A percentile compares a stretch with the other conserved stretches of the same genome.
These are phyloP conservation scores for Caenorhabditis panamensis DNA, from an alignment of 2,888 invertebrate genomes.

Conservation along the genomic window DNA sequence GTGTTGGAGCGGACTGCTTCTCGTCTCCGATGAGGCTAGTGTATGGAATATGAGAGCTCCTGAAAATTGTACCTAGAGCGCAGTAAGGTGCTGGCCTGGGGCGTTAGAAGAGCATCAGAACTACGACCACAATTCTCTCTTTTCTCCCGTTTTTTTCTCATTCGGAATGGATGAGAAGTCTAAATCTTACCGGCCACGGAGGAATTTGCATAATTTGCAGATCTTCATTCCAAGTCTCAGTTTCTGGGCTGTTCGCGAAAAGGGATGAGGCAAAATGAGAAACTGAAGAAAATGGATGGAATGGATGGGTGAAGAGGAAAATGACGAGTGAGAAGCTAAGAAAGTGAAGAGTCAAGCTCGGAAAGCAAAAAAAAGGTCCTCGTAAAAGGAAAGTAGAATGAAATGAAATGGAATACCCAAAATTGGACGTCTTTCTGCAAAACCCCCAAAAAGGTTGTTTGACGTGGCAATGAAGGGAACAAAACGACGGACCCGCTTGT, in stretches of 20 bases:
- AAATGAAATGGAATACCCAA: conserved; percentile 1
- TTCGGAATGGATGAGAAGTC: background rate
- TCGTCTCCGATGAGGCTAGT: conserved; percentile 11
- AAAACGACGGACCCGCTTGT: no score
- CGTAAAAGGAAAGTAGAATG: conserved; percentile 7
- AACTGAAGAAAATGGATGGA: background rate
- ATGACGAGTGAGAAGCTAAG: background rate
- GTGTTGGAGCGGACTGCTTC: background rate
- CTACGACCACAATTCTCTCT: conserved; percentile 7
- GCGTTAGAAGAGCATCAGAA: conserved; percentile 2
- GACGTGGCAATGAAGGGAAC: background rate
- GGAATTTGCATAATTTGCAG: conserved; percentile 17
- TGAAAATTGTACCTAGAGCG: conserved; percentile 8
- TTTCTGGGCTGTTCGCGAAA: background rate
- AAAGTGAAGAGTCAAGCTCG: background rate
- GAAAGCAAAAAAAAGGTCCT: background rate
- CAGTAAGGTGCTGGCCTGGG: background rate
- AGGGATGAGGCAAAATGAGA: background rate
- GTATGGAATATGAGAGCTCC: conserved; percentile 24
- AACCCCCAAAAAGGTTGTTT: background rate
- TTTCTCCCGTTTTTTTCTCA: background rate
- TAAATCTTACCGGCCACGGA: conserved; percentile 18
- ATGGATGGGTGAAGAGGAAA: background rate
- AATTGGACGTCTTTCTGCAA: background rate
- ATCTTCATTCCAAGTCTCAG: conserved; percentile 13